Evolutionary conservation across 2,888 invertebrate genomes (phyloP), one percentile per base, ranked within the genome.

Genomic region (Endotricha flammealis): DNA sequence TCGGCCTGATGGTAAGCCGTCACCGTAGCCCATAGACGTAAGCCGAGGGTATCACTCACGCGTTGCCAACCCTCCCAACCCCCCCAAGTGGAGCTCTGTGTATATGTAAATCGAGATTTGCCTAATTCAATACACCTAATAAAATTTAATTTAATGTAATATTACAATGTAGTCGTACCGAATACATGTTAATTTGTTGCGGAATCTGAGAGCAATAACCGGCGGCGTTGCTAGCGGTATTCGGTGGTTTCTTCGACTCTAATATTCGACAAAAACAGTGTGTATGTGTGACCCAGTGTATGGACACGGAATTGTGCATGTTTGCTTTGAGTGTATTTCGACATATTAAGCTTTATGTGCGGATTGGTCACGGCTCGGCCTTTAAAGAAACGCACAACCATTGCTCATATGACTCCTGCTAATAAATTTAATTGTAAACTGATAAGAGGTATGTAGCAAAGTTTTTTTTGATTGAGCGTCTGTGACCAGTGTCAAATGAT

Each of bases 131-230:
- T 11, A 14, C 28, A 48, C 40, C 35, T 57, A 54, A 53, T 53
- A 69, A 60, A 68, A 70, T 64, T 55, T 52, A 63, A 67, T 75
- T 66, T 66, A 58, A 77, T 64, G 61, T 70, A 64, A 78, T 75
- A 76, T 80, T 70, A 73, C 74, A 80, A 79, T 77, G 67, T 75
- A 76, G 74, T 68, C 74, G 83, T 82, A 81, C 83, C 69, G 81
- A 83, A 86, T 86, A 82, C 85, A 85, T 86, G 83, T 81, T 86
- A 86, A 86, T 86, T 85, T 83, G 81, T 86, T 86, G 82, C 85
- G 83, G 85, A 83, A 85, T 81, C 80, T 50, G 83, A 83, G 85
- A 83, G 85, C 85, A 85, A 83, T 83, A 86, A 83, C 85, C 83
- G 83, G 64, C 70, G 62, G 65, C 67, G 57, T 52, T 65, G 73